Evolutionary conservation across 2,888 invertebrate genomes (phyloP).

Genomic region (Patella pellucida): DNA sequence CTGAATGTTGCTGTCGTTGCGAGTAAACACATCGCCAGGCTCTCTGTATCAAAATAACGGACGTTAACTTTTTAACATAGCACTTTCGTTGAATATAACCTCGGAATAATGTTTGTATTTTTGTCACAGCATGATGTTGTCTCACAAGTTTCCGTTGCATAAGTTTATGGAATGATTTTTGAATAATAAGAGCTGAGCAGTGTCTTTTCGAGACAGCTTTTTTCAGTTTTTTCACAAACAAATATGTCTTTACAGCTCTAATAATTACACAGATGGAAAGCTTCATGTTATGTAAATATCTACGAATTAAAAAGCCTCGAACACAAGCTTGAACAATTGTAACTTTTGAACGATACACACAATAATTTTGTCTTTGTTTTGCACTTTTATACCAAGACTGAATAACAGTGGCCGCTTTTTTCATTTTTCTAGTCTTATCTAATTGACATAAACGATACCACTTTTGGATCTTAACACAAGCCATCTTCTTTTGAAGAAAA

Average conservation of each 20-base stretch:
- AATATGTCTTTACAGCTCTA: not conserved
- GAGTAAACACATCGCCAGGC: not conserved
- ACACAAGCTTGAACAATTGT: constrained; percentile 31
- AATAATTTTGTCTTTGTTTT: constrained; percentile 16
- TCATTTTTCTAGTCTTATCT: not conserved
- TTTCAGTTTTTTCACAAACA: constrained; percentile 14
- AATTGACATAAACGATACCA: not conserved
- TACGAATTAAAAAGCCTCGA: constrained; percentile 21
- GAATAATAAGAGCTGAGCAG: constrained; percentile 24
- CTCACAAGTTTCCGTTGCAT: not conserved
- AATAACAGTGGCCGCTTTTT: not conserved
- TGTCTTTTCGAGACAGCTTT: not conserved
- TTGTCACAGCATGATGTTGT: constrained; percentile 21
- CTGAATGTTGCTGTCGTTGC: constrained; percentile 12
- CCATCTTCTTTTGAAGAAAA: not conserved
- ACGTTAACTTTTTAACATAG: not conserved
- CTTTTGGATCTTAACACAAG: not conserved
- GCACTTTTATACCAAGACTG: not conserved
- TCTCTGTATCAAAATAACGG: constrained; percentile 6
- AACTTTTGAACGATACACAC: constrained; percentile 14
- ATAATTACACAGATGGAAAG: constrained; percentile 48
- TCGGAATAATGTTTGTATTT: constrained; percentile 31
- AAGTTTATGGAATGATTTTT: constrained; percentile 25
- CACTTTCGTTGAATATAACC: constrained; percentile 22
- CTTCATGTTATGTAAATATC: constrained; percentile 14